Evolutionary conservation across 2,888 invertebrate species (phyloP).

Genomic region (Poecilus cupreus): DNA sequence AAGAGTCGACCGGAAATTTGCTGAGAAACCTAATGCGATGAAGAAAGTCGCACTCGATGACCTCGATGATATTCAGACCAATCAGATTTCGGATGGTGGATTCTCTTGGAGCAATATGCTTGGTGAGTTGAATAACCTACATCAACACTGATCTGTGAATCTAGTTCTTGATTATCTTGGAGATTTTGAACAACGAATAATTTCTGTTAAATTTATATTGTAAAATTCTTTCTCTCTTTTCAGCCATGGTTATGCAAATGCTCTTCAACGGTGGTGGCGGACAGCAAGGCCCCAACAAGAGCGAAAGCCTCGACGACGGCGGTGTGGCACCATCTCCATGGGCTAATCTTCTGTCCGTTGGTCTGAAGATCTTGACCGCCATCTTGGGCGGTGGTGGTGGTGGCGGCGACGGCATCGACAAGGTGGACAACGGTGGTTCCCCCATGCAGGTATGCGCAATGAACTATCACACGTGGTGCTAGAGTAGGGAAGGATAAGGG

Average conservation of each 20-base stretch:
- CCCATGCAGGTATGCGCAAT: constrained; percentile 86
- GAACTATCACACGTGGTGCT: not conserved
- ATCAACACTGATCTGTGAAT: too few relatives aligned
- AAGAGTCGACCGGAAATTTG: constrained; percentile 85
- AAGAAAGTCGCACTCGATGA: constrained; percentile 91
- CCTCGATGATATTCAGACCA: constrained; percentile 86
- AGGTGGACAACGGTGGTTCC: constrained; percentile 89
- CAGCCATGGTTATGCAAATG: constrained; percentile 90
- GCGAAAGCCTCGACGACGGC: constrained; percentile 81
- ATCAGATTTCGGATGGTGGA: constrained; percentile 85
- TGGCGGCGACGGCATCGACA: constrained; percentile 88
- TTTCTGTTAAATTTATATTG: too few relatives aligned
- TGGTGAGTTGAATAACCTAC: constrained; percentile 73
- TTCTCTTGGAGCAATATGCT: constrained; percentile 94
- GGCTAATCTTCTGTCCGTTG: constrained; percentile 90
- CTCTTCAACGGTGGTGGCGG: constrained; percentile 83
- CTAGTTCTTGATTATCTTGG: too few relatives aligned
- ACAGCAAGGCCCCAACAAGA: constrained; percentile 85
- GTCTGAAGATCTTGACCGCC: constrained; percentile 89
- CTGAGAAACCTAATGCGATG: constrained; percentile 90
- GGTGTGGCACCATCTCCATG: constrained; percentile 86
- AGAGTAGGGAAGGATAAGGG: not conserved
- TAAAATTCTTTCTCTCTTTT: constrained; percentile 61
- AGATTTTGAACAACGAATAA: too few relatives aligned
- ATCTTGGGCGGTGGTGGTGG: constrained; percentile 86